Conservation (phyloP, 2,888 invertebrate genomes). For the Hoplodrina blanda region DNA sequence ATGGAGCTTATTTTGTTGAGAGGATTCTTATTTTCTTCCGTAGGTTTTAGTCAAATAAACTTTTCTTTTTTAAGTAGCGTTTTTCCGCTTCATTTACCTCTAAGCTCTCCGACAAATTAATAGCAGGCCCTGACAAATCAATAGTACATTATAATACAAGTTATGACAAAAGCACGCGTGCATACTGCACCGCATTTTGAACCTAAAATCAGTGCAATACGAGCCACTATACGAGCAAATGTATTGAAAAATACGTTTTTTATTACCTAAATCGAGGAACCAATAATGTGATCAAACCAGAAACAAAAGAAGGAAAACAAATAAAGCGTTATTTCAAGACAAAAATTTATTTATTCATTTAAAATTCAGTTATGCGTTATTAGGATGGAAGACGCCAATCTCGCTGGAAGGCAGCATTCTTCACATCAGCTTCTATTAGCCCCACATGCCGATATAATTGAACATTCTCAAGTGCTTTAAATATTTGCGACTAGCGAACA, state of each 20-base stretch:
- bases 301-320: constrained; percentile 28
- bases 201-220: no score
- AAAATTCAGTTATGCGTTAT: constrained; percentile 70
- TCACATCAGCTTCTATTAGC: constrained; percentile 70
- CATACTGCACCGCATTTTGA: no score
- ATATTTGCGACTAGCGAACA: constrained; percentile 71
- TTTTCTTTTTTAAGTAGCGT: not conserved
- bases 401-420: constrained; percentile 74
- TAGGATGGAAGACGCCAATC: constrained; percentile 73
- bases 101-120: not conserved
- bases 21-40: not conserved
- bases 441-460: constrained; percentile 80
- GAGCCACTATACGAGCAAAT: no score
- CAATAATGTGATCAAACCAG: not conserved
- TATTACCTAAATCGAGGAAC: not conserved
- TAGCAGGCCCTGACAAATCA: not conserved
- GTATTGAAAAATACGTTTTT: no score
- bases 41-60: not conserved
- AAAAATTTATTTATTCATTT: constrained; percentile 50
- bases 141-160: not conserved
- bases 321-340: constrained; percentile 13
- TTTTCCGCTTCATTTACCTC: not conserved
- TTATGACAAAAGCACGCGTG: no score
- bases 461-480: constrained; percentile 79
- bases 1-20: constrained; percentile 9